These are phyloP conservation scores for Drosophila hamatofila DNA, from an alignment of 2,888 invertebrate species.

Conservation along the genomic window DNA sequence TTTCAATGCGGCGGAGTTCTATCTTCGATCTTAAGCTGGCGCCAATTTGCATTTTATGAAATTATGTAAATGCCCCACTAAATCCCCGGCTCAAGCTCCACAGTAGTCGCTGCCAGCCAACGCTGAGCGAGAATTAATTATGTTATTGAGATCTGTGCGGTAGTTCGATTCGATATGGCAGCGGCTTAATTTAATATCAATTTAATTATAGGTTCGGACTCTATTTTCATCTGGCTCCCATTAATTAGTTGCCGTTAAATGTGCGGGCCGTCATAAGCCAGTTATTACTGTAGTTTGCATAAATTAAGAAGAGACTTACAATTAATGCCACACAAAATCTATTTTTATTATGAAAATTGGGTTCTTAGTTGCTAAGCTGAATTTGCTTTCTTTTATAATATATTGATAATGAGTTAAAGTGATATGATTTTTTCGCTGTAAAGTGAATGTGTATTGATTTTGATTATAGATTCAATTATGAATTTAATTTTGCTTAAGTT, in stretches of 20 bases:
- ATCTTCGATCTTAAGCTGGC: constrained; percentile 61
- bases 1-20: constrained; percentile 52
- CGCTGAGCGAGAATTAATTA: constrained; percentile 60
- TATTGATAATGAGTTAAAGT: not conserved
- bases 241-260: constrained; percentile 25
- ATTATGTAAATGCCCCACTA: constrained; percentile 67
- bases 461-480: not conserved
- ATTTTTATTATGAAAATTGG: not conserved
- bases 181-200: constrained; percentile 41
- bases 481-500: not conserved
- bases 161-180: constrained; percentile 31
- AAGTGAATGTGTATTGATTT: not conserved
- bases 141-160: constrained; percentile 55
- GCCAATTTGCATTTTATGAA: constrained; percentile 71
- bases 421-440: not conserved
- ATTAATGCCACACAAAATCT: not conserved
- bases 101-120: constrained; percentile 49
- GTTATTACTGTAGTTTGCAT: not conserved
- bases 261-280: not conserved
- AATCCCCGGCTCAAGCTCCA: constrained; percentile 2
- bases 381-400: not conserved
- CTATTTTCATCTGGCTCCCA: constrained; percentile 2
- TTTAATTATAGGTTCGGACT: constrained; percentile 31
- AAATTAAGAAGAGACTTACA: not conserved
- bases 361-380: not conserved